Percentiles rank a stretch among this genome's conserved stretches.
These are phyloP conservation scores for Tachycineta bicolor DNA, from an alignment of 2,113 vertebrate species.

Conservation along the genomic window DNA sequence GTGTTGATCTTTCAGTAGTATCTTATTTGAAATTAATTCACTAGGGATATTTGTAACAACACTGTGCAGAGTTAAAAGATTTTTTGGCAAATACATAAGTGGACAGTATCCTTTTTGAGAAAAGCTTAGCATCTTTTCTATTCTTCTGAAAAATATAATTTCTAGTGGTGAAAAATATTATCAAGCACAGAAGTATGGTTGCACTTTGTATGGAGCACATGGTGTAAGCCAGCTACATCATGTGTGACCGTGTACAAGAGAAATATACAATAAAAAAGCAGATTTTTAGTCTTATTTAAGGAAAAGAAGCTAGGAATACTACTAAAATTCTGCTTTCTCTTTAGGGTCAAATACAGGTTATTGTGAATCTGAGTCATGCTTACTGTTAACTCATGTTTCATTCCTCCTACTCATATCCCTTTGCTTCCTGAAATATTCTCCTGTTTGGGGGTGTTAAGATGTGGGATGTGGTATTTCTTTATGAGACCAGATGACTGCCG, in stretches of 20 bases:
- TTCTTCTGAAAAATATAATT: background rate
- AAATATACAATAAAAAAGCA: background rate
- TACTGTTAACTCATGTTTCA: background rate
- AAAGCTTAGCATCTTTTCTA: background rate
- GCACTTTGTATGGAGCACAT: background rate
- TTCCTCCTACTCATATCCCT: background rate
- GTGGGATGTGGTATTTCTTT: no score
- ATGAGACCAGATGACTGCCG: no score
- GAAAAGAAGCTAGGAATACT: background rate
- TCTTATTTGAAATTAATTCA: background rate
- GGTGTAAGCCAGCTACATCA: background rate
- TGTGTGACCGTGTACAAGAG: background rate
- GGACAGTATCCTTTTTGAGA: background rate
- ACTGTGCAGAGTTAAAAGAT: background rate
- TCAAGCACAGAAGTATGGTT: background rate
- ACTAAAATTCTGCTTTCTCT: background rate
- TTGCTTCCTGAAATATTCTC: background rate
- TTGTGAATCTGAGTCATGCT: background rate
- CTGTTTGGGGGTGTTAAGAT: background rate
- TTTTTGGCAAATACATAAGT: background rate
- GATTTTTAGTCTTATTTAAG: background rate
- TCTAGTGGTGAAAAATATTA: background rate
- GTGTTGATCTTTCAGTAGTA: background rate
- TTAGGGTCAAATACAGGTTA: background rate
- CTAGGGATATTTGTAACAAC: background rate